Evolutionary conservation across 2,888 invertebrate genomes (phyloP).

Genomic region (Pandemis corylana): DNA sequence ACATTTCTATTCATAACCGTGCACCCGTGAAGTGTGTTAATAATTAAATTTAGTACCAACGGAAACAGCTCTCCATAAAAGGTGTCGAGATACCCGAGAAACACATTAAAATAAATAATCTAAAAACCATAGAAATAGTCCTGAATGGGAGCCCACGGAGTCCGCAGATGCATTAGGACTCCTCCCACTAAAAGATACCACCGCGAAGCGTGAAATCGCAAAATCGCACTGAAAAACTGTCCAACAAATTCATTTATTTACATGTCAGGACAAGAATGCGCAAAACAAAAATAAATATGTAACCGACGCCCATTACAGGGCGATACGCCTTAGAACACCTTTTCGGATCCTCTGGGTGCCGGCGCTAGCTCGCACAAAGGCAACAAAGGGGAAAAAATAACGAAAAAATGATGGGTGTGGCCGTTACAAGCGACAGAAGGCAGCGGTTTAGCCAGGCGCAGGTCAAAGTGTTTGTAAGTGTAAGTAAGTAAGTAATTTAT

Average conservation of each 20-base stretch:
- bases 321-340: conserved; percentile 79
- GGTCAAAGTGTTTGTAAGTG: no score
- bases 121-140: conserved; percentile 39
- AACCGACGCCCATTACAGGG: conserved; percentile 73
- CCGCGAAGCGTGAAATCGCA: conserved; percentile 79
- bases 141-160: conserved; percentile 30
- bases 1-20: conserved; percentile 13
- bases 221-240: conserved; percentile 58
- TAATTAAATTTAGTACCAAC: conserved; percentile 38
- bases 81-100: conserved; percentile 33
- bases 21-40: conserved; percentile 25
- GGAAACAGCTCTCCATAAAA: conserved; percentile 41
- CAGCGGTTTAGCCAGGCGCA: neutral
- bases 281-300: conserved; percentile 84
- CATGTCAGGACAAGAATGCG: conserved; percentile 79
- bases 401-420: conserved; percentile 30
- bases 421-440: neutral
- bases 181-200: conserved; percentile 55
- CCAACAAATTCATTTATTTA: conserved; percentile 79
- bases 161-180: conserved; percentile 30
- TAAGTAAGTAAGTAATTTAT: no score
- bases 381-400: conserved; percentile 75
- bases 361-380: conserved; percentile 83
- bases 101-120: conserved; percentile 38
- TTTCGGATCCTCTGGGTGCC: conserved; percentile 75